These are phyloP conservation scores for Sitodiplosis mosellana DNA, from an alignment of 1,140 invertebrate genomes.

Conservation along the genomic window DNA sequence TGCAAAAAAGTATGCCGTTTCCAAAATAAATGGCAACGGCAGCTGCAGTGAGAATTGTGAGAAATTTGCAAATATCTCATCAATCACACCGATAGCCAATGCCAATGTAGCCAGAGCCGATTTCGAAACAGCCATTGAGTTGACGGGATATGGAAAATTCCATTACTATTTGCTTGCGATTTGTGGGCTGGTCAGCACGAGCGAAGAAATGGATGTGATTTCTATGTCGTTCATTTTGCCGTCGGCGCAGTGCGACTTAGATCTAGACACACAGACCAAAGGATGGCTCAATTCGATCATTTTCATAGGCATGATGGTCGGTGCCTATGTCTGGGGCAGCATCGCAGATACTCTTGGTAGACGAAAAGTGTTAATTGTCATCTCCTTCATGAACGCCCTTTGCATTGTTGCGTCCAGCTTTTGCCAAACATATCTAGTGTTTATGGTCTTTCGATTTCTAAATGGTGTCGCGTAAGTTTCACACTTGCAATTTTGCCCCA, in stretches of 20 bases:
- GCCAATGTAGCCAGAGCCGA: slow-evolving; percentile 46
- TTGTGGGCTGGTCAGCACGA: slow-evolving; percentile 83
- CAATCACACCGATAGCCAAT: not conserved
- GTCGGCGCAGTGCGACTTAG: slow-evolving; percentile 78
- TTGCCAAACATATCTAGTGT: slow-evolving; percentile 67
- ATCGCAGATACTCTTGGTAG: slow-evolving; percentile 73
- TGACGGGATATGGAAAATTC: slow-evolving; percentile 79
- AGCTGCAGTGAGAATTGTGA: too few relatives aligned
- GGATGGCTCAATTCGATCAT: slow-evolving; percentile 76
- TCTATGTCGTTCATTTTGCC: slow-evolving; percentile 88
- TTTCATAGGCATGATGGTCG: slow-evolving; percentile 83
- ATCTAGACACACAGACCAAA: slow-evolving; percentile 68
- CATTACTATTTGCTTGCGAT: slow-evolving; percentile 73
- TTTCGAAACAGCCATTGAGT: slow-evolving; percentile 65
- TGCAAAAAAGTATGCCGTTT: too few relatives aligned
- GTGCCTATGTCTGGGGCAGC: slow-evolving; percentile 79
- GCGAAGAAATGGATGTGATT: slow-evolving; percentile 89
- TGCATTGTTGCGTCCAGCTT: slow-evolving; percentile 77
- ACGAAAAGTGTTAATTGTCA: slow-evolving; percentile 67
- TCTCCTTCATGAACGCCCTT: slow-evolving; percentile 73
- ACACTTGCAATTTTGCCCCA: slow-evolving; percentile 1
- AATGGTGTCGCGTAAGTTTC: slow-evolving; percentile 79
- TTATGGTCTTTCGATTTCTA: slow-evolving; percentile 75
- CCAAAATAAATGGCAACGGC: too few relatives aligned
- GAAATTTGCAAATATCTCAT: too few relatives aligned